Base-by-base conservation (phyloP, 2,888 invertebrate species). In the Melipona bicolor region DNA sequence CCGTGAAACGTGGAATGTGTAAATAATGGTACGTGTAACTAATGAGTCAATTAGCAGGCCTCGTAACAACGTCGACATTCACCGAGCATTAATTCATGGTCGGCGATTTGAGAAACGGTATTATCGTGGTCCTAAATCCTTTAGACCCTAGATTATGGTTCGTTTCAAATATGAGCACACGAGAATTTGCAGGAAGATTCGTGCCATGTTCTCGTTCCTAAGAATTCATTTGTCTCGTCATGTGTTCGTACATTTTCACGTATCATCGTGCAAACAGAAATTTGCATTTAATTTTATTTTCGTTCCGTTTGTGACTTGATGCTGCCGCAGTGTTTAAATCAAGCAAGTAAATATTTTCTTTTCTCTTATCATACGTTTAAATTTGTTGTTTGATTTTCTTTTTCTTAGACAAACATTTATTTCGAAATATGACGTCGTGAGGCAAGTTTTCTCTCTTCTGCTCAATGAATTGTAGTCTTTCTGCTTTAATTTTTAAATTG, bases 31-130 rank as follows among this genome's bases (percentile, higher is more conserved):
- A 50, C 56, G 21, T 56, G 59, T 49, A 59, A n/a, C 49, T 68
- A 76, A 76, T 27, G 56, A 68, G 17, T 76, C 32, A 76, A 76
- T 76, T 76, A 68, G 59, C 59, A 68, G 50, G 19, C 27, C 13
- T 21, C 67, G 56, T 19, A 49, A 54, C 27, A 49, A 24, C 49
- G n/a, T 17, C 21, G 56, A 76, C 56, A 32, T 21, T 59, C 19
- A 24, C n/a, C 11, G 21, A 49, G 24, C 32, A 50, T 32, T 59
- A 68, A 68, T 59, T 68, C 32, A 32, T 27, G 9, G 50, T 50
- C 27, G 32, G 36, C 76, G 19, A 50, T 76, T 76, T 69, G 32
- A 69, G 13, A 50, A 68, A 76, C 68, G 68, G 49, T 68, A 67
- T 68, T 49, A 13, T 1, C 6, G 43, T 21, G 65, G 65, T 21